Evolutionary conservation across 2,113 vertebrate genomes (phyloP).

Genomic region (Apodemus speciosus): DNA sequence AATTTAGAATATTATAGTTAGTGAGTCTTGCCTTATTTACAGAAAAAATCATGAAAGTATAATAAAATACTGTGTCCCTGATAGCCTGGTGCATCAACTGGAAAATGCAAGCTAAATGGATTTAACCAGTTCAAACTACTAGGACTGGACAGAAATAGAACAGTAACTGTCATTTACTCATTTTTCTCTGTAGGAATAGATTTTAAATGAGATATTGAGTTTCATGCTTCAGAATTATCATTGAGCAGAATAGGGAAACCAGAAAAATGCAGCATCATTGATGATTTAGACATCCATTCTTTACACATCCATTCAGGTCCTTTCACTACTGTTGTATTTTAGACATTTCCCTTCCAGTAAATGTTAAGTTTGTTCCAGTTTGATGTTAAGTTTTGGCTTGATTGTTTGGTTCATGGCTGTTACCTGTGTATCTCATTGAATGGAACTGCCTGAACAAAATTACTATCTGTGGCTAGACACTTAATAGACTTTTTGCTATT

Average conservation of each 20-base stretch:
- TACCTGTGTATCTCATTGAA: not conserved
- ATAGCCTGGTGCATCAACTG: not conserved
- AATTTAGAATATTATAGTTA: constrained; percentile 17
- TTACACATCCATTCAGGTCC: not conserved
- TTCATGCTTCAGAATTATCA: not conserved
- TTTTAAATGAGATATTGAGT: not conserved
- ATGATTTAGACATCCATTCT: too few relatives aligned
- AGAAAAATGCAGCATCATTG: not conserved
- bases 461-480: not conserved
- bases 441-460: not conserved
- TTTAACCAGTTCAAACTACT: not conserved
- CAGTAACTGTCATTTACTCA: not conserved
- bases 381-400: not conserved
- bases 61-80: not conserved
- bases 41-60: constrained; percentile 20
- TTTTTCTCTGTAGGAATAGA: not conserved
- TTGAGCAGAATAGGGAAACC: not conserved
- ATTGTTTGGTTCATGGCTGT: not conserved
- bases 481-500: not conserved
- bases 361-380: too few relatives aligned
- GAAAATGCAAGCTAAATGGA: not conserved
- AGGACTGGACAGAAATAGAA: not conserved
- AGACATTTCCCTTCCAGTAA: not conserved
- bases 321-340: not conserved
- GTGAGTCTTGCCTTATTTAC: not conserved